Base-by-base conservation (phyloP, 2,113 vertebrate genomes). In the Sterna hirundo region DNA sequence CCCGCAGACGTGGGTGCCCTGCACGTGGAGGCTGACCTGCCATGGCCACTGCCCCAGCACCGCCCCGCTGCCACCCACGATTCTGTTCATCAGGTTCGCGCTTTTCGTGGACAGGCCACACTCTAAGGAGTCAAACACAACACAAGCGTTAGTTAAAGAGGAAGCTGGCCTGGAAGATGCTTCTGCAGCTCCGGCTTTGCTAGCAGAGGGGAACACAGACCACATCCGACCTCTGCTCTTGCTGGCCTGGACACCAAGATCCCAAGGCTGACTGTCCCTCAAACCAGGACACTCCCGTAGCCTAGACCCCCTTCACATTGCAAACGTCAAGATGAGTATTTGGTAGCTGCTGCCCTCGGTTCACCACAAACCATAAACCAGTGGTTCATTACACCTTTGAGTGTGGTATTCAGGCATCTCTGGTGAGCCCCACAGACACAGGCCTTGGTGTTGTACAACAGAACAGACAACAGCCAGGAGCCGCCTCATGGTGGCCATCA, bases 1-100 rank as follows among this genome's bases (percentile, higher is more conserved):
- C 46, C 99, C 99, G 4, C 99, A 99, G 47, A 99, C 69, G 5
- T 99, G 99, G 20, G 88, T 64, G 4, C 74, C 97, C 57, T 96
- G 93, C 65, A 98, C 95, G 1, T 99, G 99, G 66, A 99, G 98
- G 71, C 99, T 99, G 72, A 99, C 99, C 98, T 99, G 99, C 99
- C 99, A 99, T 0, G 99, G 99, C 98, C 99, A 99, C 82, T 99
- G 98, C 10, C 98, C 99, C 18, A 15, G 92, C 10, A 2, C 26
- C 0, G 99, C 99, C 3, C 51, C 36, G 0, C 95, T 98, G 9
- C 99, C 99, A 0, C 99, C 99, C 55, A 99, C 99, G 4, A 99
- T 99, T 66, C 99, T 98, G 46, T 94, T 95, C 90, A 94, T 96
- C 3, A 19, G 5, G 25, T 2, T 55, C 6, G 0, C 8, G 0